Evolutionary conservation across 2,113 vertebrate genomes (phyloP).

Genomic region (Scomber colias): DNA sequence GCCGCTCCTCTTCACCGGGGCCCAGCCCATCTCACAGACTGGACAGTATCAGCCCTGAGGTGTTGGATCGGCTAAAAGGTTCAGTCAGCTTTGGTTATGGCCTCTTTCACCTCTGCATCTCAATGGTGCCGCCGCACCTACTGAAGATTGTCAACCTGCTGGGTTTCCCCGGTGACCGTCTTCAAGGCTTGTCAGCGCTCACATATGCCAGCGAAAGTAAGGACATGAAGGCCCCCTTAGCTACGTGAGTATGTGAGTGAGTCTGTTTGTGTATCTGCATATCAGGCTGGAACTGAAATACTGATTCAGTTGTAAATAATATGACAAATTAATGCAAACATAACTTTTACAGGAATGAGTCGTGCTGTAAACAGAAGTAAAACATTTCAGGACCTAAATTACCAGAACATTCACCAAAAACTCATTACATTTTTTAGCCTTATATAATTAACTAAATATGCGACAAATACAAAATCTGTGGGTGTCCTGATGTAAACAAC

Average conservation of each 20-base stretch:
- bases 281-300: neutral
- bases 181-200: slow-evolving; percentile 95
- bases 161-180: slow-evolving; percentile 98
- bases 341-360: neutral
- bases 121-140: slow-evolving; percentile 99
- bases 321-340: slow-evolving; percentile 5
- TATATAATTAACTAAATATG: neutral
- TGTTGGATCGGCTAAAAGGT: slow-evolving; percentile 95
- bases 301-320: neutral
- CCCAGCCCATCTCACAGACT: slow-evolving; percentile 84
- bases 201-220: slow-evolving; percentile 96
- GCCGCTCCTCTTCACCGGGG: slow-evolving; percentile 85
- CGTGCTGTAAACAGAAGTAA: too few species aligned
- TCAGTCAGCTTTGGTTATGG: slow-evolving; percentile 98
- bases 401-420: neutral
- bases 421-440: neutral
- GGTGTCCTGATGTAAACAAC: neutral
- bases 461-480: too few species aligned
- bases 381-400: neutral
- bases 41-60: slow-evolving; percentile 89
- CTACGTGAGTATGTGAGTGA: slow-evolving; percentile 96
- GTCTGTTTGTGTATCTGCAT: slow-evolving; percentile 48
- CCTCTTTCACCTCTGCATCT: slow-evolving; percentile 99
- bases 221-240: slow-evolving; percentile 99
- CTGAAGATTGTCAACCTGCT: slow-evolving; percentile 99